These are phyloP conservation scores for Oscheius myriophilus DNA, from an alignment of 2,888 invertebrate species.

Conservation along the genomic window DNA sequence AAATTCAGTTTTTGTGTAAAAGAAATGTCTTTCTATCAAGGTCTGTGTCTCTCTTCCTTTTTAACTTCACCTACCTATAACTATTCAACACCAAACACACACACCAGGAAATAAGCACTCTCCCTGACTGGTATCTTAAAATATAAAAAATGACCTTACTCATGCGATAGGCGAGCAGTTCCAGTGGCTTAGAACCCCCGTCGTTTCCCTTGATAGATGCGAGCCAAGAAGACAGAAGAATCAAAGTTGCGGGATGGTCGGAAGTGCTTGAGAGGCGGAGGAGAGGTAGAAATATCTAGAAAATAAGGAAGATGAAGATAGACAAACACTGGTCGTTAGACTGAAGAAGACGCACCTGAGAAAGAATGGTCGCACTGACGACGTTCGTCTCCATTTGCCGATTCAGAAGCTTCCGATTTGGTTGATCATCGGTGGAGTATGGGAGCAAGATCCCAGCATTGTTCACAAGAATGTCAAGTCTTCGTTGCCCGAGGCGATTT, in stretches of 20 bases:
- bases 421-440: conserved; percentile 25
- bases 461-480: conserved; percentile 35
- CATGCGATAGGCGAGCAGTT: conserved; percentile 41
- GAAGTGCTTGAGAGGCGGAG: conserved; percentile 28
- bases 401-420: conserved; percentile 75
- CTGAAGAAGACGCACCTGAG: conserved; percentile 22
- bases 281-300: conserved; percentile 37
- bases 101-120: background rate
- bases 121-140: too few relatives aligned
- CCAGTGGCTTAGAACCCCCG: conserved; percentile 30
- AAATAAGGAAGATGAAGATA: too few relatives aligned
- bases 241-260: conserved; percentile 35
- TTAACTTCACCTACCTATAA: too few relatives aligned
- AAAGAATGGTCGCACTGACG: conserved; percentile 33
- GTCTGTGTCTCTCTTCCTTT: too few relatives aligned
- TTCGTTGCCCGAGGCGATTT: conserved; percentile 37
- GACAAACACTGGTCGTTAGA: too few relatives aligned
- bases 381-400: conserved; percentile 82
- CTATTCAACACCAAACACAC: too few relatives aligned
- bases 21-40: too few relatives aligned
- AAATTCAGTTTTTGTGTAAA: too few relatives aligned
- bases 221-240: conserved; percentile 32
- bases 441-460: conserved; percentile 27
- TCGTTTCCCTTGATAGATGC: conserved; percentile 34
- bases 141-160: conserved; percentile 33